A percentile compares a stretch with the other conserved stretches of the same genome.
phyloP scores from a whole-genome alignment of 2,797 vertebrate genomes.

The Lateolabrax maculatus region DNA sequence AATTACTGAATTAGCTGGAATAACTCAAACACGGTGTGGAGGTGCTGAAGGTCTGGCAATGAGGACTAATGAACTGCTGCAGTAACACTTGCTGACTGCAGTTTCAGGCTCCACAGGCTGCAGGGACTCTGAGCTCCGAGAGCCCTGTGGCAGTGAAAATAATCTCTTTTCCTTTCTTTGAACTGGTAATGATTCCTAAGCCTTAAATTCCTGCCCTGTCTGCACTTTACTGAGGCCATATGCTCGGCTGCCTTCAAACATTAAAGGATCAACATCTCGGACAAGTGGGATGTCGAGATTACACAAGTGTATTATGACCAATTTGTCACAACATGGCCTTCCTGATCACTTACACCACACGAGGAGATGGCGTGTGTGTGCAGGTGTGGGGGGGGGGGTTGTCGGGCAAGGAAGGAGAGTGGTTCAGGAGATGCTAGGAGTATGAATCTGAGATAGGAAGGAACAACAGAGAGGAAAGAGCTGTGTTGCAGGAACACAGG shows the following conservation, averaged over 20 bases:
- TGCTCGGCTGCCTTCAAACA: constrained; percentile 65
- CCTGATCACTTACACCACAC: background rate
- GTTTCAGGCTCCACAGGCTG: constrained; percentile 22
- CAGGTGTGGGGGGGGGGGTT: background rate
- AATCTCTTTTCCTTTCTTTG: constrained; percentile 75
- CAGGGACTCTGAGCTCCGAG: constrained; percentile 17
- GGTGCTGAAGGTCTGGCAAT: constrained; percentile 1
- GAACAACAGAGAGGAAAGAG: background rate
- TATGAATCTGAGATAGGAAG: background rate
- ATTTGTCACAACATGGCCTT: constrained; percentile 11
- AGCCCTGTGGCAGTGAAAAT: constrained; percentile 57
- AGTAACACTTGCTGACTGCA: constrained; percentile 33
- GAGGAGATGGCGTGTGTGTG: background rate
- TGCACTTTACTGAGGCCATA: constrained; percentile 61
- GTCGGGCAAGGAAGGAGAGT: background rate
- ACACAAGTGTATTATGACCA: constrained; percentile 33
- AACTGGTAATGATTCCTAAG: constrained; percentile 74
- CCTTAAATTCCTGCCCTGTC: constrained; percentile 52
- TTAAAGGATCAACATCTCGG: constrained; percentile 68
- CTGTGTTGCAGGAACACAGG: background rate
- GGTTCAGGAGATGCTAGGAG: background rate
- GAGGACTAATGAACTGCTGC: constrained; percentile 47
- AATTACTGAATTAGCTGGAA: constrained; percentile 42
- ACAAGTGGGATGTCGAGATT: constrained; percentile 49
- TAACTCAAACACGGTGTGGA: background rate